Base-by-base conservation (phyloP, 2,113 vertebrate genomes). In the Nipponia nippon region DNA sequence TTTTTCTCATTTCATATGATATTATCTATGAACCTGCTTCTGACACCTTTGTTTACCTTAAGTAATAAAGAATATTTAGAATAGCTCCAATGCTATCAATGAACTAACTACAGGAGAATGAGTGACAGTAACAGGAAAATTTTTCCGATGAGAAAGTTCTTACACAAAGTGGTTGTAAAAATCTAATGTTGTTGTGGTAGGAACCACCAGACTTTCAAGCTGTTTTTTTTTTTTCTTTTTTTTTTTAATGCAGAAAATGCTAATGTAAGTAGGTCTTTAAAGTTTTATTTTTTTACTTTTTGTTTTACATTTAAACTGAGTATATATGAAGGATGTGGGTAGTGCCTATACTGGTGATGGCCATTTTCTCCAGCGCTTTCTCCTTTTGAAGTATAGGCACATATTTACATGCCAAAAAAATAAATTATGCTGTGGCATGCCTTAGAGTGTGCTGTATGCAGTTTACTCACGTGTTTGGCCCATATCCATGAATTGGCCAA, bases 21-120 rank as follows among this genome's bases (percentile, higher is more conserved):
- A 83, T 91, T 90, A 58, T 96, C 66, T 80, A 9, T 66, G 36
- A 90, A 73, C 18, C 75, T 72, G 40, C 46, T 87, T 93, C 50
- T 94, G 79, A 66, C 46, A 73, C 58, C 66, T 86, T 82, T 83
- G 36, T 88, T 96, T 96, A 83, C 62, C 82, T 83, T 66, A 69
- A 88, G 58, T 46, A 86, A 38, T 73, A 93, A 78, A 83, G 50
- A 91, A 7, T 72, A 30, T 82, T 89, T 91, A 77, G 78, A 93
- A 42, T 46, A 76, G 32, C 20, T 87, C 69, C 65, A 91, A 0
- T 50, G 18, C 70, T 80, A 17, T 89, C 81, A 85, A 3, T 76
- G 47, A 67, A 40, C 36, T 63, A 86, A 44, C 27, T 52, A 9
- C 1, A 3, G 27, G 52, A 79, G 38, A 90, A 36, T 29, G 14